These are phyloP conservation scores for Malacoraja senta DNA, from an alignment of 2,797 vertebrate species.

Conservation along the genomic window DNA sequence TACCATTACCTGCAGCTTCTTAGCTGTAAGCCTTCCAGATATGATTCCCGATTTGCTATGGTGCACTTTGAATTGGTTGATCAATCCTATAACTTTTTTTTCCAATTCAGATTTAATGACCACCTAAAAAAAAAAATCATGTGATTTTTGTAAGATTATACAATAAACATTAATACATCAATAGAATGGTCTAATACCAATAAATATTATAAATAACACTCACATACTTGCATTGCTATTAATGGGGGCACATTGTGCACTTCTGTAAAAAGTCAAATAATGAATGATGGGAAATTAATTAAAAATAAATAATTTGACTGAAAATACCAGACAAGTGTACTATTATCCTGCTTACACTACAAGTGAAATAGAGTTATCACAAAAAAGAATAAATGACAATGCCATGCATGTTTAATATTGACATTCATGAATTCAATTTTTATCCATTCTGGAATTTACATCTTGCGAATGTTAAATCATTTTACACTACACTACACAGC, in stretches of 20 bases:
- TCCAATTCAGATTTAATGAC: slow-evolving; percentile 80
- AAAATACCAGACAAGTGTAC: neutral
- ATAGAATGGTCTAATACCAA: neutral
- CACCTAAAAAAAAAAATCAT: slow-evolving; percentile 57
- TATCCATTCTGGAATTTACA: neutral
- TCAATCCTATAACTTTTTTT: slow-evolving; percentile 81
- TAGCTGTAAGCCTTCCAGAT: slow-evolving; percentile 83
- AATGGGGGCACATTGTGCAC: too few relatives aligned
- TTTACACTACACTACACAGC: neutral
- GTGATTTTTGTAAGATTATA: neutral
- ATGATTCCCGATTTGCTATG: slow-evolving; percentile 74
- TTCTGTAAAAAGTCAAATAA: too few relatives aligned
- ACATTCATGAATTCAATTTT: neutral
- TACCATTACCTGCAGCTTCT: slow-evolving; percentile 78
- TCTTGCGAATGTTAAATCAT: neutral
- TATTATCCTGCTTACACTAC: neutral
- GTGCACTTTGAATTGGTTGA: slow-evolving; percentile 85
- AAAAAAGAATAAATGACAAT: neutral
- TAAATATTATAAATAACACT: too few relatives aligned
- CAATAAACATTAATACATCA: neutral
- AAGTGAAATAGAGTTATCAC: neutral
- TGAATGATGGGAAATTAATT: neutral
- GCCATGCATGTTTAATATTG: neutral
- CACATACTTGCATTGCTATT: too few relatives aligned
- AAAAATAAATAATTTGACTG: neutral